These are phyloP conservation scores for Epistrophella euchroma DNA, from an alignment of 2,888 invertebrate genomes.

Conservation along the genomic window DNA sequence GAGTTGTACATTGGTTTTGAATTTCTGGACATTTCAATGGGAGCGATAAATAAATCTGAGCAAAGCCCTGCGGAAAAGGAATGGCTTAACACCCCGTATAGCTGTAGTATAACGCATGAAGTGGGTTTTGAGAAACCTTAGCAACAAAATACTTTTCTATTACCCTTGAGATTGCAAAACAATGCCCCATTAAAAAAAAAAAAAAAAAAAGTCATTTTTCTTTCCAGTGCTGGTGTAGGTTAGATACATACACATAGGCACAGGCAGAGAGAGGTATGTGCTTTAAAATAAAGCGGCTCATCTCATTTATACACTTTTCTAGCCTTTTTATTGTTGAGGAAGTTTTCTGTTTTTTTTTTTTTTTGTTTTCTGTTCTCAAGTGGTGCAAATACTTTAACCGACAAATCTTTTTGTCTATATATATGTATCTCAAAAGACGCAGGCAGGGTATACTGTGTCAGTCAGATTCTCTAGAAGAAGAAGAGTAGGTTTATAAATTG, in stretches of 20 bases:
- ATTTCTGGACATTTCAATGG: no score
- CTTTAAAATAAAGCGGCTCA: constrained; percentile 24
- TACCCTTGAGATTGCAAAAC: constrained; percentile 5
- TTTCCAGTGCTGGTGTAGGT: background rate
- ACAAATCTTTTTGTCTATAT: constrained; percentile 34
- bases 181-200: constrained; percentile 18
- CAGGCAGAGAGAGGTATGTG: background rate
- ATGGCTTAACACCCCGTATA: no score
- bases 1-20: no score
- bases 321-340: constrained; percentile 29
- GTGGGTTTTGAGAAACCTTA: background rate
- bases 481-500: constrained; percentile 40
- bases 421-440: background rate
- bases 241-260: background rate
- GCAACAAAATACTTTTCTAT: background rate
- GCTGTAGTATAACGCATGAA: background rate
- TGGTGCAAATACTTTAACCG: constrained; percentile 36
- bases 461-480: constrained; percentile 2
- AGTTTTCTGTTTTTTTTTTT: background rate
- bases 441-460: constrained; percentile 4
- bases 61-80: no score
- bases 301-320: constrained; percentile 43
- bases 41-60: no score
- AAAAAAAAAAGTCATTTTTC: constrained; percentile 24
- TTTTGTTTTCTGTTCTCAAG: constrained; percentile 3